Conservation (phyloP, 1,140 invertebrate genomes). For the Druon quercuslanigerum region DNA sequence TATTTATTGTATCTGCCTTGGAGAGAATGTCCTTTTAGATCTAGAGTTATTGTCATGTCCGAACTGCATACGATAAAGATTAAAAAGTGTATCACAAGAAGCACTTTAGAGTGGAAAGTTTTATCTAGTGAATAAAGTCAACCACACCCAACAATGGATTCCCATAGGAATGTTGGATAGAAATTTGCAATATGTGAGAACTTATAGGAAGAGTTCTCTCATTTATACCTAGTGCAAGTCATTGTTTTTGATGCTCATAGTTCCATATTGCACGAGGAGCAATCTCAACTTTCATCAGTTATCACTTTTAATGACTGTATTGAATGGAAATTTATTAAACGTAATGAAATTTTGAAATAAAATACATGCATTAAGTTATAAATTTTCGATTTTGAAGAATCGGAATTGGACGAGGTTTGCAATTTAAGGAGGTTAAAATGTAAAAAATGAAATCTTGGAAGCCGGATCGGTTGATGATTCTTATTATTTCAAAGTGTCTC, state of each 20-base stretch:
- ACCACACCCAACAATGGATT: slow-evolving; percentile 23
- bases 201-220: slow-evolving; percentile 11
- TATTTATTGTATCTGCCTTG: neutral
- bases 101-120: slow-evolving; percentile 19
- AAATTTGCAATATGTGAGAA: slow-evolving; percentile 28
- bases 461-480: too few relatives aligned
- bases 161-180: slow-evolving; percentile 29
- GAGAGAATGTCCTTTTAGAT: neutral
- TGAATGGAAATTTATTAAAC: too few relatives aligned
- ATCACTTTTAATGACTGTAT: neutral
- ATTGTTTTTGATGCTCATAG: slow-evolving; percentile 27
- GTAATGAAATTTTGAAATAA: too few relatives aligned
- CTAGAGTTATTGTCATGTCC: neutral
- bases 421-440: too few relatives aligned
- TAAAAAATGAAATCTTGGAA: too few relatives aligned
- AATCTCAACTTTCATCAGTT: slow-evolving; percentile 16
- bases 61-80: neutral
- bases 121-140: slow-evolving; percentile 17
- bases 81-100: slow-evolving; percentile 26
- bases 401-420: too few relatives aligned
- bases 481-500: too few relatives aligned
- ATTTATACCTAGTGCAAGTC: slow-evolving; percentile 13
- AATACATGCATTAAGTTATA: too few relatives aligned
- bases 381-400: too few relatives aligned
- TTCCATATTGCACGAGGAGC: neutral